Evolutionary conservation across 2,888 invertebrate species (phyloP), one percentile per base, ranked within the genome.

Genomic region (Periphyllus acericola): DNA sequence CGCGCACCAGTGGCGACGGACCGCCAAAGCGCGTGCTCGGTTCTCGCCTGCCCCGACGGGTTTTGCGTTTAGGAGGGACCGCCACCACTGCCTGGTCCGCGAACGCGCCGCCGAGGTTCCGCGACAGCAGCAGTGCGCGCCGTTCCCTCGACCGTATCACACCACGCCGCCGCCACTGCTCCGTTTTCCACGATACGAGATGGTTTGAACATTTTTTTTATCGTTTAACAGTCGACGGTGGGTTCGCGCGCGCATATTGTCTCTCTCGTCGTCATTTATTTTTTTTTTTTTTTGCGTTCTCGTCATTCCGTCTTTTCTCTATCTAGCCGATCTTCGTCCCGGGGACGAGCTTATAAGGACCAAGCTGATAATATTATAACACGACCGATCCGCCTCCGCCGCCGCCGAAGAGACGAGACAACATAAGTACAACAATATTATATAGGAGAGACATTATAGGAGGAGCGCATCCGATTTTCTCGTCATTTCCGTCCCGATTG

Each of bases 11-110:
- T 46, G 46, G 9, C 46, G 46, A 11, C 55, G 83, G 29, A 9
- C 34, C 55, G 32, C 21, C 6, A 4, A 29, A 5, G 32, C 82
- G 32, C 71, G 34, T 34, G 21, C 21, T 34, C 46, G 71, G 36
- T 36, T 60, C 25, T 60, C 60, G 60, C 60, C 21, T 29, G 19
- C 19, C 6, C 36, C 66, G 76, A 46, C 46, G 66, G 66, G 66
- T 78, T 78, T 82, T n/a, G 52, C n/a, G 68, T 78, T 71, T 76
- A 46, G 66, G 84, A 84, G 84, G 84, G 84, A 84, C 79, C 82
- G 78, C 85, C 46, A 46, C 25, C 52, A 36, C 68, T 9, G 66
- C 19, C 8, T 60, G 32, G 68, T 68, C 34, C 72, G 83, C n/a
- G 25, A 25, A 32, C n/a, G 29, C 14, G 32, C 80, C 11, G 32